phyloP scores from a whole-genome alignment of 2,797 vertebrate genomes.

The Centroberyx gerrardi region DNA sequence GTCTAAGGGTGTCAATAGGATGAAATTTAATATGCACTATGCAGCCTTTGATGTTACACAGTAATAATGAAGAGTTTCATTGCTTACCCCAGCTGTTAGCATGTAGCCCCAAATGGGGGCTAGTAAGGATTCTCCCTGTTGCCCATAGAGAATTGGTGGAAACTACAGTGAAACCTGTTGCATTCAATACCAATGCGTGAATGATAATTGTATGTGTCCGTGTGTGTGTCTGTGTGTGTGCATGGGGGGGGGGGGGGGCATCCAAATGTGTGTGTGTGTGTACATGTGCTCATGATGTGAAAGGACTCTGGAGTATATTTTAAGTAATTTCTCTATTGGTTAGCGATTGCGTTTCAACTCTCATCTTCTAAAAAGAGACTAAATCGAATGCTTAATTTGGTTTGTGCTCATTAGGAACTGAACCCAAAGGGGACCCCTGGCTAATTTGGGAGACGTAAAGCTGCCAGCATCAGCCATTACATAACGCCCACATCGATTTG shows the following conservation, averaged over 20 bases:
- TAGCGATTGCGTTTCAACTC: constrained; percentile 72
- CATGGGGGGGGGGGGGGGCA: background rate
- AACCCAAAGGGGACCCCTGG: constrained; percentile 68
- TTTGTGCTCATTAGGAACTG: constrained; percentile 75
- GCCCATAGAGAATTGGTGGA: constrained; percentile 46
- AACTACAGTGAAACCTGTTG: constrained; percentile 58
- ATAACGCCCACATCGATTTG: constrained; percentile 71
- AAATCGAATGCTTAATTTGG: constrained; percentile 79
- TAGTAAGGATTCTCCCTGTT: constrained; percentile 47
- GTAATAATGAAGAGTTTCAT: constrained; percentile 55
- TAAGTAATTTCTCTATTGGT: constrained; percentile 63
- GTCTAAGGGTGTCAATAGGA: constrained; percentile 34
- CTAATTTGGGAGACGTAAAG: constrained; percentile 67
- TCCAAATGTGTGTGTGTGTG: constrained; percentile 6
- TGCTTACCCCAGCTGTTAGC: constrained; percentile 61
- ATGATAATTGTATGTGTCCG: constrained; percentile 29
- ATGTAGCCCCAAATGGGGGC: constrained; percentile 19
- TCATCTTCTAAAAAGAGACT: constrained; percentile 76
- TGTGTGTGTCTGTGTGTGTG: constrained; percentile 16
- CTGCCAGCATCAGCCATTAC: constrained; percentile 61
- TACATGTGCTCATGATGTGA: constrained; percentile 3
- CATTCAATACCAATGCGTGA: constrained; percentile 22
- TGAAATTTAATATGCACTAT: constrained; percentile 65
- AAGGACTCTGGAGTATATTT: constrained; percentile 36
- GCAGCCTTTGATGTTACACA: constrained; percentile 65